phyloP scores from a whole-genome alignment of 35 echinoderm and acorn worm genomes.

The Diadema setosum region DNA sequence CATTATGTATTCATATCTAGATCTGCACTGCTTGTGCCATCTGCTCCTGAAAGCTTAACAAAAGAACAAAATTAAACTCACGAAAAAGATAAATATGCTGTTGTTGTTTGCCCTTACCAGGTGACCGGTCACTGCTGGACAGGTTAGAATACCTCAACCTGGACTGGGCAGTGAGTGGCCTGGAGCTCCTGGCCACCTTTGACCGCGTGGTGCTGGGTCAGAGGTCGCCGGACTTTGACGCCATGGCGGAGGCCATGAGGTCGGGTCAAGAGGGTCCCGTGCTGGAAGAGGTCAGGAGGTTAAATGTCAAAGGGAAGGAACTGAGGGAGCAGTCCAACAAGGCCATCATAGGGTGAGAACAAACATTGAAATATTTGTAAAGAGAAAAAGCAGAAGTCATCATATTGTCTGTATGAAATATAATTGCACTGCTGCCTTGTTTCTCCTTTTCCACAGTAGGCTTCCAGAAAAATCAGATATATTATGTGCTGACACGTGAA shows the following conservation, averaged over 20 bases:
- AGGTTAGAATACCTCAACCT: not conserved
- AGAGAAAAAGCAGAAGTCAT: too few relatives aligned
- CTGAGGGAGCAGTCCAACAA: constrained; percentile 1
- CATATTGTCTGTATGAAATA: too few relatives aligned
- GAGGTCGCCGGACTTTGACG: not conserved
- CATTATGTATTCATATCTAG: too few relatives aligned
- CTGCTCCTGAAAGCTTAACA: too few relatives aligned
- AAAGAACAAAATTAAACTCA: too few relatives aligned
- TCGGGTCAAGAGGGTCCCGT: constrained; percentile 14
- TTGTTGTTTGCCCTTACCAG: not conserved
- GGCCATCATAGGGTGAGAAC: not conserved
- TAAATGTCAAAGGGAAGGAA: constrained; percentile 25
- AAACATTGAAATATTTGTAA: too few relatives aligned
- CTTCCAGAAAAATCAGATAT: too few relatives aligned
- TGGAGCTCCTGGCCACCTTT: constrained; percentile 26
- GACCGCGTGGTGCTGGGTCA: not conserved
- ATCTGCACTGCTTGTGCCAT: too few relatives aligned
- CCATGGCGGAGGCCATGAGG: constrained; percentile 7
- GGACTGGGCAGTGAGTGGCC: constrained; percentile 51
- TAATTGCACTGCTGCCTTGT: too few relatives aligned
- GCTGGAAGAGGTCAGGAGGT: constrained; percentile 2
- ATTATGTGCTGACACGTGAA: too few relatives aligned
- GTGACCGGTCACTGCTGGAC: constrained; percentile 16
- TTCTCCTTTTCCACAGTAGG: too few relatives aligned
- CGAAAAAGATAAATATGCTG: too few relatives aligned